Evolutionary conservation across 2,888 invertebrate species (phyloP).

Genomic region (Sinopyrophorus schimmeli): DNA sequence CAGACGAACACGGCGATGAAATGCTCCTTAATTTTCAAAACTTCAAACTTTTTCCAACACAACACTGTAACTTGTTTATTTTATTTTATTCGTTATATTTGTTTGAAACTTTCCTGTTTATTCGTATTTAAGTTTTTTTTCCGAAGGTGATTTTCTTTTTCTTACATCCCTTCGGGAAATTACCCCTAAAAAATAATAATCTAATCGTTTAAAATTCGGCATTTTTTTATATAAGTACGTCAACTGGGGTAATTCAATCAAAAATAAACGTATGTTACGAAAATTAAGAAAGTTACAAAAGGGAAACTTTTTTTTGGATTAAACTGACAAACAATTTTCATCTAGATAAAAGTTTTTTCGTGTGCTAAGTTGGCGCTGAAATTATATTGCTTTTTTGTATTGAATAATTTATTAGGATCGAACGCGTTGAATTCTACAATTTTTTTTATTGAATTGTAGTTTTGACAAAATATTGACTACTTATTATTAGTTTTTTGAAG

Average conservation of each 20-base stretch:
- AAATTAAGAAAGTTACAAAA: constrained; percentile 1
- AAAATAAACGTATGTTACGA: too few species aligned
- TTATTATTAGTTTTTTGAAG: too few species aligned
- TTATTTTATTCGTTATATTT: constrained; percentile 31
- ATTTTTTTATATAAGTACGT: too few species aligned
- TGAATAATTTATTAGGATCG: too few species aligned
- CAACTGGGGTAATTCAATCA: too few species aligned
- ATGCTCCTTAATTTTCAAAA: constrained; percentile 25
- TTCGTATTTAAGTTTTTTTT: constrained; percentile 18
- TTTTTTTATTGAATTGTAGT: too few species aligned
- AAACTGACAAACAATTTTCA: constrained; percentile 10
- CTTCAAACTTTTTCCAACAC: constrained; percentile 28
- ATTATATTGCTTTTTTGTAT: too few species aligned
- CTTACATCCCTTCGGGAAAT: constrained; percentile 4
- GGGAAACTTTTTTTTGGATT: constrained; percentile 3
- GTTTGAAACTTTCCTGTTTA: constrained; percentile 19
- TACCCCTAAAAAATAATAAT: constrained; percentile 6
- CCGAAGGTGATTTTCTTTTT: constrained; percentile 9
- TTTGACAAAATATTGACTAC: too few species aligned
- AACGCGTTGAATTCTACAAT: too few species aligned
- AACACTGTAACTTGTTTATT: constrained; percentile 33
- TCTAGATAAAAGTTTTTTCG: constrained; percentile 11
- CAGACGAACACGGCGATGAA: constrained; percentile 25
- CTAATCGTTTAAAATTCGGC: too few species aligned
- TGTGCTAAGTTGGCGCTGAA: too few species aligned